phyloP scores from a whole-genome alignment of 64 coral and sea anemone genomes.

The Montipora efflorescens region DNA sequence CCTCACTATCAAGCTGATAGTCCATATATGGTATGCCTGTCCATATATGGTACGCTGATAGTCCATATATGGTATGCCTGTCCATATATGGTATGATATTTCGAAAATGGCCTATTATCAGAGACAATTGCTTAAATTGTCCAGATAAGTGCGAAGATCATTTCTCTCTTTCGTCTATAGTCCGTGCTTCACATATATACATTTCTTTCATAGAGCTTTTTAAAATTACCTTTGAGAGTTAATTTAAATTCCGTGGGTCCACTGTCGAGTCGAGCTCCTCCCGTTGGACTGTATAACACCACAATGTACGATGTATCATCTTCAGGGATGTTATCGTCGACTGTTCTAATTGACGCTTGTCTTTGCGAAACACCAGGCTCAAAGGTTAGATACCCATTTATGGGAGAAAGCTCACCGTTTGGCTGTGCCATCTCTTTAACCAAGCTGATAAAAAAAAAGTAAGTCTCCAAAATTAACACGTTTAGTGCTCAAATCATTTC shows the following conservation, averaged over 20 bases:
- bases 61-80: no score
- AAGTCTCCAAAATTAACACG: no score
- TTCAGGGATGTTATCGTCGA: constrained; percentile 81
- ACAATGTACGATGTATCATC: constrained; percentile 68
- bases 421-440: constrained; percentile 68
- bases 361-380: constrained; percentile 30
- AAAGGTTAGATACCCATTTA: constrained; percentile 91
- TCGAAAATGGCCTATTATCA: no score
- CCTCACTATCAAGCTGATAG: no score
- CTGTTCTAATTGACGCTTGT: constrained; percentile 38
- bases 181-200: neutral
- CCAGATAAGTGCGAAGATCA: no score
- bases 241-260: neutral
- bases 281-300: constrained; percentile 72
- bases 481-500: no score
- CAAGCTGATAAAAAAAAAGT: constrained; percentile 7
- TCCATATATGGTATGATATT: no score
- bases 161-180: no score
- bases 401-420: constrained; percentile 55
- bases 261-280: constrained; percentile 77
- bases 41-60: no score
- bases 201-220: neutral
- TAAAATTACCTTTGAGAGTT: constrained; percentile 8
- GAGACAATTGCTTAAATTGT: no score
- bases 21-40: no score